Conservation (phyloP, 2,888 invertebrate species). For the Galeopsomyia nigrocyanea region DNA sequence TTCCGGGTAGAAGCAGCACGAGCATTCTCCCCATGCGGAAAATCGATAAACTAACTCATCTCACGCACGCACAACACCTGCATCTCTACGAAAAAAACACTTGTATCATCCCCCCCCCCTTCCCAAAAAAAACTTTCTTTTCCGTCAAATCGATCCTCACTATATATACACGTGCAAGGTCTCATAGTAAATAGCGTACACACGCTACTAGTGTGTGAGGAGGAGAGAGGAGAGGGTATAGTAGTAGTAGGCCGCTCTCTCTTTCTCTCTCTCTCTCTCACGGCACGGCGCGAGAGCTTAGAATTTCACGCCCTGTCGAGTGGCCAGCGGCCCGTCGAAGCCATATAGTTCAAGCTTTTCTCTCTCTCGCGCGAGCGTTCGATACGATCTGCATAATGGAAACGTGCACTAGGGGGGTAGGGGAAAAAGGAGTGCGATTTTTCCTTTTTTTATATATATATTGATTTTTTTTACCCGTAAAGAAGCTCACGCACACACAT, state of each 20-base stretch:
- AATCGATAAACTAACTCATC: neutral
- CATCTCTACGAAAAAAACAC: too few species aligned
- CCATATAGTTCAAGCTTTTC: constrained; percentile 1
- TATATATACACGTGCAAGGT: constrained; percentile 1
- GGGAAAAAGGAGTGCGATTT: neutral
- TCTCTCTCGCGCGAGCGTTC: neutral
- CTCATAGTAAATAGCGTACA: neutral
- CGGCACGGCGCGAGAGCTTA: constrained; percentile 1
- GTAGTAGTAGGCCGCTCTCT: neutral
- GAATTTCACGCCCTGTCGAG: constrained; percentile 42
- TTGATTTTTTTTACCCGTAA: too few species aligned
- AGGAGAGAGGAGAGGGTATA: constrained; percentile 1
- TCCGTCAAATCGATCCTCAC: too few species aligned
- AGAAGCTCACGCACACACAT: too few species aligned
- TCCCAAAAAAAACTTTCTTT: too few species aligned
- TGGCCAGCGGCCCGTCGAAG: constrained; percentile 30
- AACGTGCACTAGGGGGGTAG: constrained; percentile 10
- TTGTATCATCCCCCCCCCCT: too few species aligned
- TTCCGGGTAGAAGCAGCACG: too few species aligned
- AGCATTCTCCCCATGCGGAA: too few species aligned
- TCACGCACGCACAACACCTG: too few species aligned
- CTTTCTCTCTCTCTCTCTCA: neutral
- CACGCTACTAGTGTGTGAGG: neutral
- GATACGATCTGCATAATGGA: constrained; percentile 31
- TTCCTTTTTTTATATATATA: neutral